phyloP scores from a whole-genome alignment of 2,113 vertebrate genomes.

The Ceratotherium simum region DNA sequence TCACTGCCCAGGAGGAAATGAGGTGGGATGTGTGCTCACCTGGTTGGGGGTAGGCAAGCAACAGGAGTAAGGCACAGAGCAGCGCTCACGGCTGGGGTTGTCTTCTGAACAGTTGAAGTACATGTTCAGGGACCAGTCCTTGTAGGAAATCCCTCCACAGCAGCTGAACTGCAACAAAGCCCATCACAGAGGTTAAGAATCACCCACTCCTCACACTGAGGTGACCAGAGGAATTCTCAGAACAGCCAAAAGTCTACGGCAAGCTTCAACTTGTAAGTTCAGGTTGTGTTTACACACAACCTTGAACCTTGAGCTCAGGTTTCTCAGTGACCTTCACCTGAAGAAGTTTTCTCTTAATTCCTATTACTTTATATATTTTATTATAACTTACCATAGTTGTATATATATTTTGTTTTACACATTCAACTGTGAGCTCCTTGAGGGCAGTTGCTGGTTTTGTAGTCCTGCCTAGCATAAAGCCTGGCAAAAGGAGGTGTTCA shows the following conservation, averaged over 20 bases:
- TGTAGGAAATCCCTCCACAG: slow-evolving; percentile 92
- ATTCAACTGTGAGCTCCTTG: neutral
- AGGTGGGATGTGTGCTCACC: slow-evolving; percentile 76
- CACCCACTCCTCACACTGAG: neutral
- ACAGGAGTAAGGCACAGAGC: slow-evolving; percentile 96
- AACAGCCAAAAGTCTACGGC: neutral
- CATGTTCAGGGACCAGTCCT: slow-evolving; percentile 94
- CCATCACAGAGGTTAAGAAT: neutral
- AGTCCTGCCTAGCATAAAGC: neutral
- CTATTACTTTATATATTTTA: neutral
- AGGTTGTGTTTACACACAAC: neutral
- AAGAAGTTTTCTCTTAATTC: slow-evolving; percentile 18
- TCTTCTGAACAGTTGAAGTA: slow-evolving; percentile 92
- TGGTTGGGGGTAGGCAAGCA: slow-evolving; percentile 87
- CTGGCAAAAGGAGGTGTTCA: neutral
- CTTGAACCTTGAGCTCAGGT: neutral
- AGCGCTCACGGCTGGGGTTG: slow-evolving; percentile 93
- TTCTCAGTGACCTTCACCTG: neutral
- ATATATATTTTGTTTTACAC: neutral
- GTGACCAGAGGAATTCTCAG: neutral
- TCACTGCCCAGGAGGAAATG: neutral
- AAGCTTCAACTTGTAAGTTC: neutral
- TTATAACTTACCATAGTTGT: neutral
- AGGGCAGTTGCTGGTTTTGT: slow-evolving; percentile 17
- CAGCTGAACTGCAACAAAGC: slow-evolving; percentile 90